These are phyloP conservation scores for Siderastrea radians DNA, from an alignment of 92 coral and sea anemone genomes.

Conservation along the genomic window DNA sequence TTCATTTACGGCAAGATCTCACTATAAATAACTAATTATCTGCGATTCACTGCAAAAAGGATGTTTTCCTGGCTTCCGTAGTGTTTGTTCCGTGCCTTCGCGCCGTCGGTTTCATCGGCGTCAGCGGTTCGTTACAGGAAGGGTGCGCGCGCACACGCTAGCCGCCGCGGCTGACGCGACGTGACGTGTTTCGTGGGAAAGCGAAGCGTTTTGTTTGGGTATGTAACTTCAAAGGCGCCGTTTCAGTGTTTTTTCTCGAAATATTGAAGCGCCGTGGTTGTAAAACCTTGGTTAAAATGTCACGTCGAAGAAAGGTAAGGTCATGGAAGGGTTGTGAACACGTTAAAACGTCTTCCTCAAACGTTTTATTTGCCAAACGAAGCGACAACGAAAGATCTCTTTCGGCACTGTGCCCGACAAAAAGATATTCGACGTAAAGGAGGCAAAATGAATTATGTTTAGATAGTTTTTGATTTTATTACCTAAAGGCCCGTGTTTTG, in stretches of 20 bases:
- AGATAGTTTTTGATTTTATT: neutral
- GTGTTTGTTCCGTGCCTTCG: neutral
- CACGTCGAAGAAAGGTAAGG: constrained; percentile 52
- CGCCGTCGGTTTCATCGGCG: neutral
- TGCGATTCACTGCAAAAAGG: neutral
- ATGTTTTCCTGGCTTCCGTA: neutral
- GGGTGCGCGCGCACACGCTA: constrained; percentile 48
- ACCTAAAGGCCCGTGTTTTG: neutral
- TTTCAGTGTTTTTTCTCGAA: neutral
- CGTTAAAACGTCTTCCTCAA: constrained; percentile 25
- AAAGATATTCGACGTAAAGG: neutral
- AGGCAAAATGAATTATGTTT: neutral
- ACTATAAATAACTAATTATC: neutral
- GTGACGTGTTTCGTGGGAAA: constrained; percentile 21
- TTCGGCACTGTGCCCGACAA: neutral
- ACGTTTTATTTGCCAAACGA: neutral
- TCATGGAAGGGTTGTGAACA: neutral
- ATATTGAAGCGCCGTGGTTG: neutral
- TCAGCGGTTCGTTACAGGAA: constrained; percentile 36
- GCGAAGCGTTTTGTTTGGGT: constrained; percentile 18
- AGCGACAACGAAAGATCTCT: neutral
- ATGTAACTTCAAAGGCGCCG: neutral
- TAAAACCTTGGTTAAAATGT: constrained; percentile 16
- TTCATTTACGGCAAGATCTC: neutral
- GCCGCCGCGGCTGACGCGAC: constrained; percentile 50